Evolutionary conservation across 2,113 vertebrate genomes (phyloP).

Genomic region (Coryphaenoides rupestris): DNA sequence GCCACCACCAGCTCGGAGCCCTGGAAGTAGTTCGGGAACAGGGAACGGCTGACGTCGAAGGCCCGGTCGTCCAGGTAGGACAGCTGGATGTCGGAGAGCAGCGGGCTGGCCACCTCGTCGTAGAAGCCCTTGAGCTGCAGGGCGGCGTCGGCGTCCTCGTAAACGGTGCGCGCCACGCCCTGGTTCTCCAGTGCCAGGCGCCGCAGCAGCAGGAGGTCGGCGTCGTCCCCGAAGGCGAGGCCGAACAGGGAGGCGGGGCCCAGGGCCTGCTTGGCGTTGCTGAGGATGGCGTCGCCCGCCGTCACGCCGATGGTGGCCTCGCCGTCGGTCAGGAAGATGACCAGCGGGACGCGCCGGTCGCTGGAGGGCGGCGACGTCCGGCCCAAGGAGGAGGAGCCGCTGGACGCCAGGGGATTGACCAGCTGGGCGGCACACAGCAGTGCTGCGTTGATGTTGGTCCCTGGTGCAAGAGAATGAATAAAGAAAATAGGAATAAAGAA

Average conservation of each 20-base stretch:
- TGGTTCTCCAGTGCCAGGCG: slow-evolving; percentile 78
- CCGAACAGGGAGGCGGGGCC: slow-evolving; percentile 75
- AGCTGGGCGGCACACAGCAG: slow-evolving; percentile 77
- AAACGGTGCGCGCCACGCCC: slow-evolving; percentile 72
- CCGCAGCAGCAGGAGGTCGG: slow-evolving; percentile 75
- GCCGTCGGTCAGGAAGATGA: slow-evolving; percentile 83
- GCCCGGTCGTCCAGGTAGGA: slow-evolving; percentile 73
- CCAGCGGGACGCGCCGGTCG: slow-evolving; percentile 66
- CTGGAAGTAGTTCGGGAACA: slow-evolving; percentile 81
- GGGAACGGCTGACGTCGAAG: slow-evolving; percentile 65
- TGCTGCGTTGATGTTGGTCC: slow-evolving; percentile 82
- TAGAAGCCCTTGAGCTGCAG: slow-evolving; percentile 80
- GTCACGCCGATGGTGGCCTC: slow-evolving; percentile 80
- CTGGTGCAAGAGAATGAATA: slow-evolving; percentile 51
- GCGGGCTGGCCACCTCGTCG: slow-evolving; percentile 78
- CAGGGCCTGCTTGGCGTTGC: slow-evolving; percentile 69
- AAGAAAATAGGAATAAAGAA: neutral
- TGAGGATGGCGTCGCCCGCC: slow-evolving; percentile 68
- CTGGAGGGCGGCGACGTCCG: slow-evolving; percentile 27
- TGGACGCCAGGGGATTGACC: slow-evolving; percentile 61
- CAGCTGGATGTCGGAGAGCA: slow-evolving; percentile 78
- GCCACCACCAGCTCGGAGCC: slow-evolving; percentile 81
- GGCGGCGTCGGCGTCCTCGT: slow-evolving; percentile 76
- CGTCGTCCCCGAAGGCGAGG: slow-evolving; percentile 81
- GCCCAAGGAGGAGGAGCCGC: slow-evolving; percentile 31